phyloP scores from a whole-genome alignment of 1,140 invertebrate genomes.

The Cotesia chilonis region DNA sequence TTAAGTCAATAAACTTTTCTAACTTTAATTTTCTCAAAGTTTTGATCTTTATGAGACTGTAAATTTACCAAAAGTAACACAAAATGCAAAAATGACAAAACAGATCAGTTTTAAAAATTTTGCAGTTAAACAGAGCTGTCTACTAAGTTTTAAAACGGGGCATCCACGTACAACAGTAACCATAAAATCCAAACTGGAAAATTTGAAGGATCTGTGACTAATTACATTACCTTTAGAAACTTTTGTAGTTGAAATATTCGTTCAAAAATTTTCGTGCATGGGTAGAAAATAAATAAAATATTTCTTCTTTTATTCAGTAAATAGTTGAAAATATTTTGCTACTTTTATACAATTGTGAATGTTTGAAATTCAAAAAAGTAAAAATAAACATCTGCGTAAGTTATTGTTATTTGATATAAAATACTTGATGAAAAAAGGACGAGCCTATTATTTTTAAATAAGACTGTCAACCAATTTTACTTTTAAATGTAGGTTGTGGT shows the following conservation, averaged over 20 bases:
- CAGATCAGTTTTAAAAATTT: no score
- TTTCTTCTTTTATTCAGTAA: background rate
- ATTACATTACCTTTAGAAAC: slow-evolving; percentile 26
- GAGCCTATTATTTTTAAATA: no score
- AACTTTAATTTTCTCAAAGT: no score
- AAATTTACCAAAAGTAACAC: no score
- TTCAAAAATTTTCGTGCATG: background rate
- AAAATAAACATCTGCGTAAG: slow-evolving; percentile 59
- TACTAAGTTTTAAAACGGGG: no score
- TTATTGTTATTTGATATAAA: background rate
- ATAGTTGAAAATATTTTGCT: slow-evolving; percentile 33
- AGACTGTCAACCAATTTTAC: no score
- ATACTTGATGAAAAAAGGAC: no score
- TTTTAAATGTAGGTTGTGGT: no score
- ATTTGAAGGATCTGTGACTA: slow-evolving; percentile 31
- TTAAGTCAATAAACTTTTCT: no score
- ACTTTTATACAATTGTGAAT: slow-evolving; percentile 36
- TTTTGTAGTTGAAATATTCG: slow-evolving; percentile 9
- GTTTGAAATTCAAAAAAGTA: slow-evolving; percentile 41
- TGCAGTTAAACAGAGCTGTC: no score
- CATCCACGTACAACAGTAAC: slow-evolving; percentile 58
- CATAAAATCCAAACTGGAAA: slow-evolving; percentile 52
- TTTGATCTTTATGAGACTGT: no score
- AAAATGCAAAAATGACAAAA: no score
- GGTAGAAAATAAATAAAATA: background rate